Evolutionary conservation across 2,888 invertebrate species (phyloP), one percentile per base, ranked within the genome.

Genomic region (Unio delphinus): DNA sequence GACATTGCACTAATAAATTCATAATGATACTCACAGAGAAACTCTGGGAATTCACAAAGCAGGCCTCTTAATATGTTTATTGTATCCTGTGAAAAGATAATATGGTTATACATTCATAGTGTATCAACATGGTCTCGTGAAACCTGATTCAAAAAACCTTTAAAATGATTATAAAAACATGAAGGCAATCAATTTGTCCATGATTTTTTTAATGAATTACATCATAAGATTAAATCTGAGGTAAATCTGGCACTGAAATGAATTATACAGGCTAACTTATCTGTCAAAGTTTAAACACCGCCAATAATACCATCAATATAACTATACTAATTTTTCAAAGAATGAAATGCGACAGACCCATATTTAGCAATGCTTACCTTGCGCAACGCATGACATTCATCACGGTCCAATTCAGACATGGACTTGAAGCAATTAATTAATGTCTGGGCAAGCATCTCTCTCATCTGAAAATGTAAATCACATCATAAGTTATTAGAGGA

Each of bases 1-100:
- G 99, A 99, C 84, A 99, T 99, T 74, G 97, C 98, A 90, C 99
- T 99, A 90, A 99, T 23, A 23, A 23, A 23, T 23, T 23, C 23
- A 23, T 23, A 23, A 23, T 23, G 23, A 23, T 23, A 23, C 89
- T 99, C 99, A 90, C 99, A 99, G 65, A 99, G 92, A 90, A 99
- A 98, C 91, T 99, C 99, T 0, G 99, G 99, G 90, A 99, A 99
- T 90, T 99, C 99, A 89, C 99, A 99, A 18, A 99, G 92, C 55
- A 99, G 91, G 0, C 99, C 98, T 58, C 99, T 92, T 65, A 99
- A 92, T 15, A 99, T 97, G 76, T 98, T 93, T 62, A 99, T 91
- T 0, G 98, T 97, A 57, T 92, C 92, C 91, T 91, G 84, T 8
- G 83, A 81, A 60, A 64, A 64, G 69, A 73, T 68, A 1, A 26